Base-by-base conservation (phyloP, 2,797 vertebrate species). In the Cryptoblepharus egeriae region DNA sequence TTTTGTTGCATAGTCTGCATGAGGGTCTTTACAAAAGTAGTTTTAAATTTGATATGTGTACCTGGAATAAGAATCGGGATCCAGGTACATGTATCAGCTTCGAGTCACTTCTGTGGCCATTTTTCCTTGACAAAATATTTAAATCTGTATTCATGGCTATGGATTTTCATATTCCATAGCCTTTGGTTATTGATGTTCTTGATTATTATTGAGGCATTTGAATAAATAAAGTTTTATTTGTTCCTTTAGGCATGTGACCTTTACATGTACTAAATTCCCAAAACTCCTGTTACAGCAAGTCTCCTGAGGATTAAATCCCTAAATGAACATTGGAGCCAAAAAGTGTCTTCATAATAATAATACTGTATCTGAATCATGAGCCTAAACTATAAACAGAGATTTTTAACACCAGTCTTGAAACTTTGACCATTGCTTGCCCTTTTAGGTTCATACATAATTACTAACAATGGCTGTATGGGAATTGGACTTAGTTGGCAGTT, bases 401-500 rank as follows among this genome's bases (percentile, higher is more conserved):
- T 86, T 87, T 67, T 88, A n/a, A 88, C 78, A 92, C 37, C 49
- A 81, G 88, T 77, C 55, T 91, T 75, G 82, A 84, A 87, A 87
- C 80, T 90, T 85, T 89, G 80, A 90, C 91, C 87, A 88, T 80
- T 80, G 85, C 58, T 81, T 80, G 20, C 63, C 74, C 82, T 81
- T 65, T 82, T 87, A 88, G 80, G 87, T 92, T 90, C 85, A 88
- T 82, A 61, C 89, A 84, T 93, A 91, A 90, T 92, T 91, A 90
- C 88, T 89, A 89, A 89, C 85, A 91, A 79, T 87, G 88, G 90
- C 89, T 87, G 87, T 91, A 90, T 89, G 86, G 89, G 90, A 93
- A 93, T 85, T 84, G 89, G 63, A 90, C 88, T 92, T 91, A 91
- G 89, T 86, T 93, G 88, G 90, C 92, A 88, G 61, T 92, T 89